Evolutionary conservation across 2,888 invertebrate genomes (phyloP), one percentile per base, ranked within the genome.

Genomic region (Nycteola revayana): DNA sequence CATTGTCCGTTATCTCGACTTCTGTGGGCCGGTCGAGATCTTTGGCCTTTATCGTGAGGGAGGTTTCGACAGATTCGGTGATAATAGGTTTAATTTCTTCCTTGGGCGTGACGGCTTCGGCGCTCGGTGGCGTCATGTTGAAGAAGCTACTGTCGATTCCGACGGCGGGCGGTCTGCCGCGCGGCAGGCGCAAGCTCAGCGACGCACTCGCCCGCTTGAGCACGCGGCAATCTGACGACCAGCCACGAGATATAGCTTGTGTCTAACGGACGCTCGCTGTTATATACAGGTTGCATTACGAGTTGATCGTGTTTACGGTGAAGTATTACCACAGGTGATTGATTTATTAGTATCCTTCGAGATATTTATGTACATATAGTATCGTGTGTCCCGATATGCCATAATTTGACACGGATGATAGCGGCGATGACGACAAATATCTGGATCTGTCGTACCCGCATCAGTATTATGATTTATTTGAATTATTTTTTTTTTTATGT

Each of bases 41-140:
- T 39, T 58, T 63, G 1, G 59, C 56, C 10, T 57, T 50, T 6
- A 69, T 36, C 1, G 49, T 39, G 7, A 69, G 32, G 0, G 68
- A 57, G 7, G 55, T 63, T 23, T 71, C 66, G 1, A 68, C 61
- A 3, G 47, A 50, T 42, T 70, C 67, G 1, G 60, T 57, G 27
- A 61, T 27, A 17, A 60, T 23, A 37, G 58, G 56, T 51, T 45
- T 65, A 18, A 38, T 51, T 45, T 62, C 47, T 24, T 76, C 75
- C 7, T 48, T 79, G 7, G 84, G 88, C 1, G 86, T 86, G 42
- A 69, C 48, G 2, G 83, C 75, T 36, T 85, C 83, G 0, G 81
- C 89, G 64, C 89, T 88, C 9, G 89, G 89, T 30, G 89, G 89
- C 1, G 89, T 89, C 41, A 84, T 65, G 61, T 80, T 79, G 79